Evolutionary conservation across 1,140 invertebrate species (phyloP), one percentile per base, ranked within the genome.

Genomic region (Gryllus bimaculatus): DNA sequence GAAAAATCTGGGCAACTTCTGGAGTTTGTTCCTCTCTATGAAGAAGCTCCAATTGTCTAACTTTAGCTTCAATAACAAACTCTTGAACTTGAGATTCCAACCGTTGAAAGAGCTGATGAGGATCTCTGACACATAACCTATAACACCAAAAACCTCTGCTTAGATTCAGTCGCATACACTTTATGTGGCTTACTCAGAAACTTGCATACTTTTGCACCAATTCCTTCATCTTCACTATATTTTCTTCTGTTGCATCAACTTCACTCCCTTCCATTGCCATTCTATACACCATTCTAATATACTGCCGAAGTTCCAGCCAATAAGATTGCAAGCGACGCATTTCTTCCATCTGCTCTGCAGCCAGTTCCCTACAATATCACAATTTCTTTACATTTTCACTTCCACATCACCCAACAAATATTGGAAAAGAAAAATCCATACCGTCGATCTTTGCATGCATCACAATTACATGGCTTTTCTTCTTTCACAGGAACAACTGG

Each of bases 11-110:
- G 82, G 85, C 88, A 83, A 88, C 86, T 81, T 87, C 83, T 66
- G 84, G 82, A 78, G 85, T 88, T 76, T 89, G 86, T 81, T 89
- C 81, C 73, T 84, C 85, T 83, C 82, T 83, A 82, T 88, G 84
- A 73, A 89, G 79, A 78, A 88, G 87, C 81, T 89, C 86, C 73
- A 91, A 84, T 66, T 91, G 87, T 80, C 88, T 85, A 81, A 91
- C 87, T 84, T 91, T 91, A 79, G 90, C 88, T 83, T 91, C 90
- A 77, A 90, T 87, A 76, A 91, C 88, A 84, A 90, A 90, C 81
- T 91, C 89, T 81, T 90, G 88, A 8, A 89, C 89, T 81, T 91
- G 89, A 76, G 89, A 88, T 79, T 91, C 89, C 73, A 91, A 83
- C 79, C 89, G 88, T 83, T 90, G 86, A 83, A 90, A 90, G 77